Base-by-base conservation (phyloP, 2,113 vertebrate genomes). In the Verasper variegatus region DNA sequence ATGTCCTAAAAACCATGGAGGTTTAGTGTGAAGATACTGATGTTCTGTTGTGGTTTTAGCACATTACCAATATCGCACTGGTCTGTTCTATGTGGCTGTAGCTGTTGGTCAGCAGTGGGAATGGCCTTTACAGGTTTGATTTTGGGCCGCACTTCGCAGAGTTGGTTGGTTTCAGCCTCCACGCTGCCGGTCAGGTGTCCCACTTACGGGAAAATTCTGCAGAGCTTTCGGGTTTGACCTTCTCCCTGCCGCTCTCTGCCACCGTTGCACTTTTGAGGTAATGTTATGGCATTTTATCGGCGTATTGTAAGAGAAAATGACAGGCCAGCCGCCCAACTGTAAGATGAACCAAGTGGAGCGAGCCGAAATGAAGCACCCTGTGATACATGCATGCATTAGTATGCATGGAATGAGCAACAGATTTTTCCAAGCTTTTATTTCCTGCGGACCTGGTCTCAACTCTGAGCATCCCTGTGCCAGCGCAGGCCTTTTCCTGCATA, bases 371-470 rank as follows among this genome's bases (percentile, higher is more conserved):
- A 78, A 74, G 76, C 66, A 37, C 68, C 62, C 64, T 55, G 76
- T 62, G 64, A 83, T 76, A 74, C 68, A 71, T 73, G 47, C 68
- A 18, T 61, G 42, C 74, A 79, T 91, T 86, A 81, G 84, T 84
- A 88, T 90, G 86, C 81, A 88, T 64, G 35, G 74, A 79, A 69
- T 40, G 70, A 77, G 52, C 56, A 51, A 77, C 71, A 23, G 42
- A 74, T 63, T 74, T 76, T 61, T 47, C 15, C 23, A 31, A 66
- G 52, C 49, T 83, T 69, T 74, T 71, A n/a, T 51, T 51, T 54
- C 52, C 68, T 11, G 74, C 77, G 5, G 63, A 86, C 68, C 60
- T 54, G 57, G 66, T 60, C 65, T 81, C 62, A 78, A 78, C 65
- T 83, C 45, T 31, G 54, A 71, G 68, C 35, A 35, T 70, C 68